Evolutionary conservation across 92 coral and sea anemone genomes (phyloP), one percentile per base, ranked within the genome.

Genomic region (Nematostella vectensis): DNA sequence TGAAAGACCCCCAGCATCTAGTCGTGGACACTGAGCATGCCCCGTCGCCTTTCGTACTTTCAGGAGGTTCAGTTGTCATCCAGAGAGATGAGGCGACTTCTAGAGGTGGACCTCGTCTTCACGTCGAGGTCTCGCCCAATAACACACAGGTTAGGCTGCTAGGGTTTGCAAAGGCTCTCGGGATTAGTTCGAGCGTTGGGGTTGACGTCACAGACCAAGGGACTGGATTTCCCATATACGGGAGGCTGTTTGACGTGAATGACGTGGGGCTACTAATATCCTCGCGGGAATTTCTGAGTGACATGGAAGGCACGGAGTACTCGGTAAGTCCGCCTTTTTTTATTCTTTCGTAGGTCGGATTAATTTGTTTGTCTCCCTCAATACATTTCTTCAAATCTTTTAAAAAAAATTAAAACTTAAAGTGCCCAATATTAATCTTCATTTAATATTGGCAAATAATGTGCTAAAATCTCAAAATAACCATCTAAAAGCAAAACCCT

Each of bases 191-290:
- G 1, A 65, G 67, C 38, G 84, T 95, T 1, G 73, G 79, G 48
- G 70, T 93, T 38, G 94, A 82, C 57, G 75, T 93, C 50, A 48
- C 96, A 18, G 83, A 80, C 51, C 27, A 75, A 21, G 99, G 99
- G 6, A 93, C 99, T 23, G 93, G 88, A 24, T 93, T 93, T 61
- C 75, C 89, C 2, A 69, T 93, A 25, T 66, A 37, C 47, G 99
- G 99, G 20, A 76, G 84, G 29, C 78, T 93, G 15, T 93, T 87
- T 45, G 87, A 84, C 54, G 63, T 87, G 39, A 76, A 82, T 21
- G 68, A 81, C 24, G 81, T 88, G 40, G 96, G 95, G 3, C 54
- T 93, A 31, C 67, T 80, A 43, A 50, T 93, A 4, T 82, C 95
- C 39, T 93, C 99, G 2, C 81, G 78, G 8, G 96, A 82, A 26